A percentile compares a stretch with the other conserved stretches of the same genome.
phyloP scores from a whole-genome alignment of 2,113 vertebrate genomes.

The Chitala chitala region DNA sequence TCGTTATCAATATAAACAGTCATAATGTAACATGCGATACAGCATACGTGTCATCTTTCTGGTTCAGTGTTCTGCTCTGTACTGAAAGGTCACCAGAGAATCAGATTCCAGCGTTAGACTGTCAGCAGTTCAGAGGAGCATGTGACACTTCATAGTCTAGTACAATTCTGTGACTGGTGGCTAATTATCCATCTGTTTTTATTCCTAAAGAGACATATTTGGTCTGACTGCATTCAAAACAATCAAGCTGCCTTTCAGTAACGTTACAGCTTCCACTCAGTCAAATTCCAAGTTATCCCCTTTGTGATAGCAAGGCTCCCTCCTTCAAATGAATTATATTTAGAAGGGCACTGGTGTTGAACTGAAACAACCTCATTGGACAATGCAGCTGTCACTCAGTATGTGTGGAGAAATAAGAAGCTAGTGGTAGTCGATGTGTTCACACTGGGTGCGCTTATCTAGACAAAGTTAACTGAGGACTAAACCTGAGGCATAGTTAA shows the following conservation, averaged over 20 bases:
- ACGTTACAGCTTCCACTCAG: conserved; percentile 12
- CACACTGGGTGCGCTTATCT: conserved; percentile 34
- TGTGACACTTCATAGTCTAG: background rate
- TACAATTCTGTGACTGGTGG: background rate
- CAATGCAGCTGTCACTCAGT: conserved; percentile 48
- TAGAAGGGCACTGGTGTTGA: conserved; percentile 46
- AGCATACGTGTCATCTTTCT: no score
- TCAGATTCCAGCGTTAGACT: conserved; percentile 16
- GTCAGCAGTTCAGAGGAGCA: background rate
- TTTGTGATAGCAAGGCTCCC: conserved; percentile 44
- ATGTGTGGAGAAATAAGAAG: conserved; percentile 38
- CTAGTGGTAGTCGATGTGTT: conserved; percentile 32
- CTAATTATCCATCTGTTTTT: background rate
- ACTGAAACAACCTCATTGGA: conserved; percentile 48
- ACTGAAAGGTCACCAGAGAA: no score
- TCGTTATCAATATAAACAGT: no score
- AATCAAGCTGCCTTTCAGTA: conserved; percentile 30
- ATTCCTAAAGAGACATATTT: background rate
- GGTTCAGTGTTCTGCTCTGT: no score
- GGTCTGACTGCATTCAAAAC: background rate
- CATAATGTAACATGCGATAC: no score
- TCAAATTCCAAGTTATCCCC: conserved; percentile 22
- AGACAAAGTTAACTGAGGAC: conserved; percentile 42
- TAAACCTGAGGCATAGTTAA: background rate
- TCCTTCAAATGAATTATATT: conserved; percentile 54